These are phyloP conservation scores for Salvator merianae DNA, from an alignment of 2,113 vertebrate species.

Conservation along the genomic window DNA sequence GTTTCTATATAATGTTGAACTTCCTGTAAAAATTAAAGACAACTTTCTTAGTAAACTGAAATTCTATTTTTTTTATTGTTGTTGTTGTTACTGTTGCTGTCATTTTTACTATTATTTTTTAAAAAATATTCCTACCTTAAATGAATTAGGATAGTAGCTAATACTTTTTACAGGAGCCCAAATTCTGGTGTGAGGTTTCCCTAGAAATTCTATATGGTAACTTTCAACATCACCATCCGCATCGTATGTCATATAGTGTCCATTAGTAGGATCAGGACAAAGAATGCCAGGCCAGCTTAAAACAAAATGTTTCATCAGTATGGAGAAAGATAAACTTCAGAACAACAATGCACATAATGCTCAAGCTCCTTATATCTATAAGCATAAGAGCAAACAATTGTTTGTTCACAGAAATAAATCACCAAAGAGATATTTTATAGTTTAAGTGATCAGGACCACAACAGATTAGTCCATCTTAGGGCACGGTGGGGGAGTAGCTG, in stretches of 20 bases:
- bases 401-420: neutral
- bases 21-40: neutral
- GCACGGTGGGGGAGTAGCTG: too few species aligned
- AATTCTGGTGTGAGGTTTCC: slow-evolving; percentile 68
- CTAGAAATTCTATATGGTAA: slow-evolving; percentile 76
- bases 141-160: slow-evolving; percentile 48
- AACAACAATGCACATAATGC: neutral
- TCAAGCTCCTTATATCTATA: neutral
- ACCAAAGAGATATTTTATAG: neutral
- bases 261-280: slow-evolving; percentile 66
- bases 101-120: neutral
- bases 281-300: slow-evolving; percentile 76
- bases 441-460: too few species aligned
- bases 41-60: neutral
- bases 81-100: neutral
- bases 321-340: neutral
- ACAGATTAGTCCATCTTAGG: too few species aligned
- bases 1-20: neutral
- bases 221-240: slow-evolving; percentile 63
- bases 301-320: slow-evolving; percentile 54
- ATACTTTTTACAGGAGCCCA: slow-evolving; percentile 64
- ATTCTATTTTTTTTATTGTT: too few species aligned
- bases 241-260: slow-evolving; percentile 61
- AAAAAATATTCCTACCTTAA: slow-evolving; percentile 58
- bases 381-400: neutral